Base-by-base conservation (phyloP, 2,888 invertebrate genomes). In the Netelia virgata region DNA sequence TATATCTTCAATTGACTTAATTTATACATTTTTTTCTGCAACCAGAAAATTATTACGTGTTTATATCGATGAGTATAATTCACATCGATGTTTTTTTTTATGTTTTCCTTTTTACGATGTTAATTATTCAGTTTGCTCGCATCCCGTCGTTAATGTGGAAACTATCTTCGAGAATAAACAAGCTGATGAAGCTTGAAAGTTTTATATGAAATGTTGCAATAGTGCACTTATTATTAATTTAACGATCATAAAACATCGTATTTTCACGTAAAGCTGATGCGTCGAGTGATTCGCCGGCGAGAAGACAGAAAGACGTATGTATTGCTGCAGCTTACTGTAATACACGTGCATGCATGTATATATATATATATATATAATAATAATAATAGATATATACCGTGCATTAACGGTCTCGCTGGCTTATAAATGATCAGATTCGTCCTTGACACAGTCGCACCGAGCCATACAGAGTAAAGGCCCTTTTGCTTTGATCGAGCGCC, bases 391-490 rank as follows among this genome's bases (percentile, higher is more conserved):
- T 78, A 47, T 64, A 57, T 41, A n/a, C n/a, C 50, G 69, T 28
- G 28, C 75, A 75, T 64, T 72, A 55, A 53, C 83, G 70, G 55
- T 72, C 80, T 23, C 76, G 84, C 55, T n/a, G 72, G 47, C 55
- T 80, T 84, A 81, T 76, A 80, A 80, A 84, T 80, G 80, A 84
- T 76, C 76, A 70, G 76, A 73, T 43, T 64, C 66, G 83, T 86
- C 86, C 86, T 82, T 86, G 86, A 86, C 86, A 86, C 83, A 86
- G 85, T 86, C 85, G 57, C 84, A 73, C 63, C 63, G 81, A 76
- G 77, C 73, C 76, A 53, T 66, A 80, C 76, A 75, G 64, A 75
- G 63, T 28, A 28, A 28, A 79, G 82, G 79, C 85, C 86, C 86
- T 83, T 86, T 83, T 77, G 77, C 84, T 84, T 84, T 84, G 84